Conservation (phyloP, 2,888 invertebrate genomes). For the Anthrax anthrax region DNA sequence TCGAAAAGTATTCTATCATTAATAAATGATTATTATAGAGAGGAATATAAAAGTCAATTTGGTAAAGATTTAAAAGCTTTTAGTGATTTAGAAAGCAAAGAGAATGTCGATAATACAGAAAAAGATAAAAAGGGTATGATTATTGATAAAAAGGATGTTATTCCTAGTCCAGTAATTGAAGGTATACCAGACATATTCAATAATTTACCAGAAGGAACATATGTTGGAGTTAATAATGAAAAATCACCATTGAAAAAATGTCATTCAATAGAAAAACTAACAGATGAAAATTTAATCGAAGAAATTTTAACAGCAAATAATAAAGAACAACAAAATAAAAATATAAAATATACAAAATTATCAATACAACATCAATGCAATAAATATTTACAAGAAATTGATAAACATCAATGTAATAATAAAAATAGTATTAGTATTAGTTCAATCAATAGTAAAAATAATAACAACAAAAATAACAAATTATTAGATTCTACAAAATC, state of each 20-base stretch:
- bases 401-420: too few species aligned
- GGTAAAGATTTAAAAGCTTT: constrained; percentile 1
- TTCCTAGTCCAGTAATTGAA: constrained; percentile 1
- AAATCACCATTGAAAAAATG: neutral
- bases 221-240: neutral
- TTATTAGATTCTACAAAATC: too few species aligned
- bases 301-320: neutral
- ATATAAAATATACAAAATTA: neutral
- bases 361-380: neutral
- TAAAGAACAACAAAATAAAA: neutral
- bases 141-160: neutral
- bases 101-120: neutral
- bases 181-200: constrained; percentile 5
- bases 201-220: neutral
- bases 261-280: neutral
- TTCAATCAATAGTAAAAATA: neutral
- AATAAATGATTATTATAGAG: constrained; percentile 60
- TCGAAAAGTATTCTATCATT: constrained; percentile 52
- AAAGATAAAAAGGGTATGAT: neutral
- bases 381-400: too few species aligned
- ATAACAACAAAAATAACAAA: too few species aligned
- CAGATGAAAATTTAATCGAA: neutral
- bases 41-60: constrained; percentile 43
- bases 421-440: too few species aligned
- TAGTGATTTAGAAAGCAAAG: neutral